These are phyloP conservation scores for Acromyrmex echinatior DNA, from an alignment of 1,140 invertebrate genomes.

Conservation along the genomic window DNA sequence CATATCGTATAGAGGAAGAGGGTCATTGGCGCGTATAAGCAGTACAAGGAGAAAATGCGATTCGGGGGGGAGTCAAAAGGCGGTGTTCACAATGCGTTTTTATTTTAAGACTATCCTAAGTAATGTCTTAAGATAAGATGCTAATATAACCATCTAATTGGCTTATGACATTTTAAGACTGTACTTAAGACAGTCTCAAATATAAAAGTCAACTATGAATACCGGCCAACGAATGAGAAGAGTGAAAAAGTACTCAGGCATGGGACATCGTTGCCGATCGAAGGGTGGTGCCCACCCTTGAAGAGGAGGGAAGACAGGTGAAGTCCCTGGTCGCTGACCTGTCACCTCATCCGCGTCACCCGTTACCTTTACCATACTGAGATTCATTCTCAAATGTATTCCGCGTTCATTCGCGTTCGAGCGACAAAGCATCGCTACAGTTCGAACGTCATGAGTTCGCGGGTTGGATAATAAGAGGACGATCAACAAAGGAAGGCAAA, in stretches of 20 bases:
- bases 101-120: too few relatives aligned
- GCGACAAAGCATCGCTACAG: slow-evolving; percentile 63
- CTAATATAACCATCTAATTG: too few relatives aligned
- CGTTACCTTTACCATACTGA: slow-evolving; percentile 31
- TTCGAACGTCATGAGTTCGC: slow-evolving; percentile 63
- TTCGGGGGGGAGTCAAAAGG: background rate
- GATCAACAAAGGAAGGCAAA: slow-evolving; percentile 61
- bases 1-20: background rate
- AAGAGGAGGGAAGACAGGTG: slow-evolving; percentile 55
- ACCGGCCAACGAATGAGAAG: slow-evolving; percentile 64
- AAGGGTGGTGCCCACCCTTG: background rate
- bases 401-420: slow-evolving; percentile 29
- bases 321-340: slow-evolving; percentile 77
- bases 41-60: background rate
- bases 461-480: slow-evolving; percentile 57
- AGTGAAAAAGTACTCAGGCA: slow-evolving; percentile 45
- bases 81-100: too few relatives aligned
- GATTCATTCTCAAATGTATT: slow-evolving; percentile 54
- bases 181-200: too few relatives aligned
- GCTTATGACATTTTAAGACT: too few relatives aligned
- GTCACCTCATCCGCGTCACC: slow-evolving; percentile 70
- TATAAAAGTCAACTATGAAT: too few relatives aligned
- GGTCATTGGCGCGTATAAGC: slow-evolving; percentile 33
- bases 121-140: too few relatives aligned
- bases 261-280: slow-evolving; percentile 54